These are phyloP conservation scores for Bergia sp. DNA, from an alignment of 92 coral and sea anemone species.

Conservation along the genomic window DNA sequence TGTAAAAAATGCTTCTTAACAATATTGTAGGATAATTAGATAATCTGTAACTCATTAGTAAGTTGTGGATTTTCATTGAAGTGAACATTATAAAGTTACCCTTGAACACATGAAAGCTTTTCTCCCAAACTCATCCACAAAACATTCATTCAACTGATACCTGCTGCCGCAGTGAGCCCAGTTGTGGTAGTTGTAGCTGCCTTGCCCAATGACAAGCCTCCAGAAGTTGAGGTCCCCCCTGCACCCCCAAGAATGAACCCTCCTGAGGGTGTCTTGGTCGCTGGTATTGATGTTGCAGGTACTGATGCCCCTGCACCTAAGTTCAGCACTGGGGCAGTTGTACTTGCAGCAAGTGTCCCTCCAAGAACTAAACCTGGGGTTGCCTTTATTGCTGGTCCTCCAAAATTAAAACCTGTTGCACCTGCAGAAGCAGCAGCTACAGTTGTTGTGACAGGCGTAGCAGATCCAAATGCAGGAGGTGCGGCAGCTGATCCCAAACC, in stretches of 20 bases:
- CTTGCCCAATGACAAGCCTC: background rate
- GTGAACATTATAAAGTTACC: no score
- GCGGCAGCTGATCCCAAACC: constrained; percentile 6
- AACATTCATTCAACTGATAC: background rate
- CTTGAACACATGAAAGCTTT: no score
- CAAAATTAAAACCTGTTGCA: constrained; percentile 35
- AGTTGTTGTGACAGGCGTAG: constrained; percentile 32
- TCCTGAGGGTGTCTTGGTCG: constrained; percentile 32
- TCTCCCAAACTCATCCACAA: background rate
- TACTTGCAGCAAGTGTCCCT: constrained; percentile 23
- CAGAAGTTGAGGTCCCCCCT: constrained; percentile 7
- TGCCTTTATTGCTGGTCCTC: constrained; percentile 30
- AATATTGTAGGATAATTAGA: no score
- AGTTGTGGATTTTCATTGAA: background rate
- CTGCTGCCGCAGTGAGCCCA: background rate
- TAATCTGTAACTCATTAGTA: no score
- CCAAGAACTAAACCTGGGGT: constrained; percentile 55
- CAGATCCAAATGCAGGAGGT: constrained; percentile 11
- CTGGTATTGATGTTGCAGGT: constrained; percentile 15
- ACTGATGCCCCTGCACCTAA: constrained; percentile 5
- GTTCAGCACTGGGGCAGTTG: constrained; percentile 14
- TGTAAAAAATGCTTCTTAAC: no score
- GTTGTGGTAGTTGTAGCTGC: background rate
- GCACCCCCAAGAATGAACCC: constrained; percentile 24
- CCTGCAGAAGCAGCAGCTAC: constrained; percentile 21